Percentiles rank a stretch among this genome's conserved stretches.
phyloP scores from a whole-genome alignment of 2,113 vertebrate genomes.

The Leucopsar rothschildi region DNA sequence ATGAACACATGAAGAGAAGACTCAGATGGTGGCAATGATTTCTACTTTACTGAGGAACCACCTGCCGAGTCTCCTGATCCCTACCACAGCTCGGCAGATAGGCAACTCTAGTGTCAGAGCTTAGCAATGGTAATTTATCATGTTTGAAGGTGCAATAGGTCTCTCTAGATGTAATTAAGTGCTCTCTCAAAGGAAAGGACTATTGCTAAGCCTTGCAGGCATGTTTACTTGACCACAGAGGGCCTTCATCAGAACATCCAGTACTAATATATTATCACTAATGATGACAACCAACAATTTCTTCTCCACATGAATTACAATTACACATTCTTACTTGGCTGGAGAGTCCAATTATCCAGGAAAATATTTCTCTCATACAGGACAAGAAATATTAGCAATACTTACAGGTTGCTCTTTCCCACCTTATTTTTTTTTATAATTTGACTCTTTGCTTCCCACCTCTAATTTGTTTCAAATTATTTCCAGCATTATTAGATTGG shows the following conservation, averaged over 20 bases:
- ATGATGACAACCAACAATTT: conserved; percentile 17
- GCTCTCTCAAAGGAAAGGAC: background rate
- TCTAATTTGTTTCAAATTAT: background rate
- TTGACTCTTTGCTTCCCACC: background rate
- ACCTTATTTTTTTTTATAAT: background rate
- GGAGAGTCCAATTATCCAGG: background rate
- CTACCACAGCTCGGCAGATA: background rate
- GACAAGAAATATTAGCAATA: background rate
- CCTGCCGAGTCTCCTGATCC: background rate
- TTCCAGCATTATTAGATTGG: background rate
- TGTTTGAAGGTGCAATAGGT: background rate
- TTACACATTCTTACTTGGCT: background rate
- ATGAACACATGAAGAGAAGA: background rate
- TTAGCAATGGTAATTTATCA: background rate
- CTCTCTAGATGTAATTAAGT: conserved; percentile 12
- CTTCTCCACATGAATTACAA: background rate
- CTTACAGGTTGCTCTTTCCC: background rate
- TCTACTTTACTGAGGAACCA: background rate
- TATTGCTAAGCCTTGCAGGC: conserved; percentile 13
- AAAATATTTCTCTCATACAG: background rate
- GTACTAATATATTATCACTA: conserved; percentile 11
- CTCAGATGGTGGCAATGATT: background rate
- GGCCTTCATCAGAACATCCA: conserved; percentile 16
- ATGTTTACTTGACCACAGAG: conserved; percentile 6
- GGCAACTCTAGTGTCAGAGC: background rate